These are phyloP conservation scores for Thalassophryne amazonica DNA, from an alignment of 2,797 vertebrate genomes.

Conservation along the genomic window DNA sequence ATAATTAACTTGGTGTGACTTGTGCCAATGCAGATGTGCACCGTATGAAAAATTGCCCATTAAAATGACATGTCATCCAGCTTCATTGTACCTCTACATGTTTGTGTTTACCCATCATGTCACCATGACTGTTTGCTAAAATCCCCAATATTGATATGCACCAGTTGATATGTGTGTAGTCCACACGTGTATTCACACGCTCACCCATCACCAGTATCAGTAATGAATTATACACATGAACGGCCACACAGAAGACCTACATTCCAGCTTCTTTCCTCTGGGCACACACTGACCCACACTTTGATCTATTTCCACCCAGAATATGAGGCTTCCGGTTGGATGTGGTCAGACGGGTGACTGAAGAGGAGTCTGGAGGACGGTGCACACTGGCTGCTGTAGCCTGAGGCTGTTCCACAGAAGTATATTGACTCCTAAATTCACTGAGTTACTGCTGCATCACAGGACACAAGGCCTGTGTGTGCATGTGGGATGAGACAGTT, in stretches of 20 bases:
- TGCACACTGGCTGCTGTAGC: constrained; percentile 22
- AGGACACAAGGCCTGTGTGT: constrained; percentile 13
- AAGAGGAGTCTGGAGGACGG: constrained; percentile 8
- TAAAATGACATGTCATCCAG: too few species aligned
- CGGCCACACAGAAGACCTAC: constrained; percentile 33
- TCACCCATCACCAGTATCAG: constrained; percentile 12
- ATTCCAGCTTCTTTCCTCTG: constrained; percentile 32
- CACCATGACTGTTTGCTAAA: too few species aligned
- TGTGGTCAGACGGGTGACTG: not conserved
- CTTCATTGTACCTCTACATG: too few species aligned
- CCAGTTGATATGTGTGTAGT: not conserved
- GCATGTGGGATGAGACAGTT: constrained; percentile 31
- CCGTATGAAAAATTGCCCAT: too few species aligned
- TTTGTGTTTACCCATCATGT: too few species aligned
- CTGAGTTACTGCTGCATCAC: constrained; percentile 51
- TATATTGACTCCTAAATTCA: constrained; percentile 50
- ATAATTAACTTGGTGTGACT: too few species aligned
- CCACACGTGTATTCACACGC: not conserved
- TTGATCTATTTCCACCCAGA: constrained; percentile 12
- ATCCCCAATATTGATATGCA: too few species aligned
- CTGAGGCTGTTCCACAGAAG: constrained; percentile 29
- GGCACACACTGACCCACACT: constrained; percentile 59
- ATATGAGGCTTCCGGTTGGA: constrained; percentile 32
- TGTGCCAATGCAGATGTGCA: too few species aligned
- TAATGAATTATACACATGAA: constrained; percentile 9